Conservation (phyloP, 2,888 invertebrate species). For the Ramazzottius varieornatus region DNA sequence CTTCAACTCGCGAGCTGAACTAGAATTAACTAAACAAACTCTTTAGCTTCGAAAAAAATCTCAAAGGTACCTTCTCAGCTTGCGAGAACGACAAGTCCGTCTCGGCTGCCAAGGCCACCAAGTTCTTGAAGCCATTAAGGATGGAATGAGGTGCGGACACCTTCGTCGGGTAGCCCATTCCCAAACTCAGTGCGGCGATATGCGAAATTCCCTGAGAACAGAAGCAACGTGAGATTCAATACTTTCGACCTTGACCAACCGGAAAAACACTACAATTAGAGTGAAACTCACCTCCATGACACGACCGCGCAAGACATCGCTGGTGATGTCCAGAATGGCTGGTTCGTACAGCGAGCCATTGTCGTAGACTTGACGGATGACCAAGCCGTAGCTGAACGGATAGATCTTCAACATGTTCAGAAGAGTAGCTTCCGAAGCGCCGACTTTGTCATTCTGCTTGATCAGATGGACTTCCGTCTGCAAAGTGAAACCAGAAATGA, state of each 20-base stretch:
- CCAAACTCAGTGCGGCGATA: conserved; percentile 68
- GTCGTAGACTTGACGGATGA: conserved; percentile 67
- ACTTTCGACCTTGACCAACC: not conserved
- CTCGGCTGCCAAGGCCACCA: conserved; percentile 79
- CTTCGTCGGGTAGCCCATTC: conserved; percentile 78
- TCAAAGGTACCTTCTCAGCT: conserved; percentile 71
- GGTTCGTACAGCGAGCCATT: conserved; percentile 93
- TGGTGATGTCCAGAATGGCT: conserved; percentile 85
- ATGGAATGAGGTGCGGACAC: conserved; percentile 93
- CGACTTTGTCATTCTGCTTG: conserved; percentile 77
- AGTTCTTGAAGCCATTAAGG: conserved; percentile 88
- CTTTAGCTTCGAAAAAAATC: conserved; percentile 32
- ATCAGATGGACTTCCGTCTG: conserved; percentile 33
- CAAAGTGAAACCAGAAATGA: conserved; percentile 8
- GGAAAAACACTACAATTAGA: not conserved
- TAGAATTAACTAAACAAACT: not conserved
- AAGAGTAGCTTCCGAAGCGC: conserved; percentile 90
- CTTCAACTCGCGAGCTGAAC: conserved; percentile 1
- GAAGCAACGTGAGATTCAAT: conserved; percentile 6
- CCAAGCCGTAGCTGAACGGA: conserved; percentile 91
- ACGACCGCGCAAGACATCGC: conserved; percentile 66
- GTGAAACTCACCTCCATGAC: conserved; percentile 39
- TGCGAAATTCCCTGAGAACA: conserved; percentile 52
- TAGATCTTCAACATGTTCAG: conserved; percentile 99
- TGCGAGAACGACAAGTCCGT: conserved; percentile 86